Base-by-base conservation (phyloP, 2,888 invertebrate genomes). In the Liodrosophila aerea region DNA sequence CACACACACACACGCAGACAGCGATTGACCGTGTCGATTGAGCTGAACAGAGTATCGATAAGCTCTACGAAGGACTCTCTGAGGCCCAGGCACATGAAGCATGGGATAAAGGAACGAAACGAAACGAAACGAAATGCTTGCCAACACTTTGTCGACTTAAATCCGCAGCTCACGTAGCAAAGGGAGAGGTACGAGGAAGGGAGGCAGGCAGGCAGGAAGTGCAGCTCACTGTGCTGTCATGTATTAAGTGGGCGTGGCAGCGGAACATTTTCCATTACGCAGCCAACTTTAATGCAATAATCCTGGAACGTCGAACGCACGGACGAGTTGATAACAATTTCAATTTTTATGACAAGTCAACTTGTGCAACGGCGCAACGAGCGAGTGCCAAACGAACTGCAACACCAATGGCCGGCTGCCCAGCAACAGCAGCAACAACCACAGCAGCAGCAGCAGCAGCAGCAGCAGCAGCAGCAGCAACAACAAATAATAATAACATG, bases 321-420 rank as follows among this genome's bases (percentile, higher is more conserved):
- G 82, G 82, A 77, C 75, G 85, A 85, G 75, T 82, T 86, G 81
- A 82, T 82, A 82, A 86, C 82, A 85, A 82, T 82, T 82, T 86
- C 82, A 82, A 82, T 82, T 82, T 84, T 82, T 85, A 81, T 73
- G 86, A 85, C 81, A 86, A 82, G 75, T 86, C 75, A 76, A 80
- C 73, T 71, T 62, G 40, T 61, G 57, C 53, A 60, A 52, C 54
- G 59, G 57, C 60, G 65, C 56, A 67, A 47, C 80, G 74, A 81
- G 68, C 60, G 16, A 11, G 9, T 5, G 18, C 13, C 39, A 13
- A 12, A 3, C 12, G 29, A 13, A 27, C 44, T 60, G 49, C 37
- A 41, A 22, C 34, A 29, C 27, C 52, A 50, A 43, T 51, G 45
- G 37, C 31, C 43, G 36, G 5, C 11, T 57, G 50, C 29, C 27